Evolutionary conservation across 2,888 invertebrate genomes (phyloP), one percentile per base, ranked within the genome.

Genomic region (Cephonodes hylas): DNA sequence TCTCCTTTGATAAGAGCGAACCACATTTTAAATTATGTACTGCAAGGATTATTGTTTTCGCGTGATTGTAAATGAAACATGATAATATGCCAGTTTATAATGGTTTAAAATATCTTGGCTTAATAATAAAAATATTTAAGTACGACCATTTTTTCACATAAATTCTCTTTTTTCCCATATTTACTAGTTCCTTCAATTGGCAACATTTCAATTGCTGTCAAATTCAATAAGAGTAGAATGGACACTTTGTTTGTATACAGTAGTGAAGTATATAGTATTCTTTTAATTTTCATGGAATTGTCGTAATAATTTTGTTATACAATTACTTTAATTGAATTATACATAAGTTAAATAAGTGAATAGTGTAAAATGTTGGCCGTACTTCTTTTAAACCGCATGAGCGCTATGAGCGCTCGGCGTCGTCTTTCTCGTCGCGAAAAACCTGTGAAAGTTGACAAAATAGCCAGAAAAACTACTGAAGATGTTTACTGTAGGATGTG

Each of bases 401-500:
- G 25, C 34, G 31, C 46, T n/a, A 77, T 83, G 72, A 63, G 20
- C 15, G 58, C 56, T 13, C 61, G 73, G 67, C 64, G 72, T 34
- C 66, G 74, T 42, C 58, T 56, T 10, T 63, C 65, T 10, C 58
- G 45, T 6, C 69, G 59, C 25, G 60, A 63, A 61, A 68, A 65
- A 20, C 59, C 58, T 27, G 31, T 58, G 3, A 71, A 64, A 46
- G 61, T 57, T 10, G 57, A 45, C 13, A 68, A 68, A 64, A 23
- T 53, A 2, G 64, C 60, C 7, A 38, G 34, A 13, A 65, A 71
- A 18, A n/a, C 44, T 0, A n/a, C 62, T 7, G 66, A 63, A 10
- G 58, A 53, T 6, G 66, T 68, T 0, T 71, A 67, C 61, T 85
- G 85, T 62, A 74, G 85, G 48, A 84, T 84, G n/a, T 85, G 85